Evolutionary conservation across 2,113 vertebrate genomes (phyloP).

Genomic region (Pterophyllum scalare): DNA sequence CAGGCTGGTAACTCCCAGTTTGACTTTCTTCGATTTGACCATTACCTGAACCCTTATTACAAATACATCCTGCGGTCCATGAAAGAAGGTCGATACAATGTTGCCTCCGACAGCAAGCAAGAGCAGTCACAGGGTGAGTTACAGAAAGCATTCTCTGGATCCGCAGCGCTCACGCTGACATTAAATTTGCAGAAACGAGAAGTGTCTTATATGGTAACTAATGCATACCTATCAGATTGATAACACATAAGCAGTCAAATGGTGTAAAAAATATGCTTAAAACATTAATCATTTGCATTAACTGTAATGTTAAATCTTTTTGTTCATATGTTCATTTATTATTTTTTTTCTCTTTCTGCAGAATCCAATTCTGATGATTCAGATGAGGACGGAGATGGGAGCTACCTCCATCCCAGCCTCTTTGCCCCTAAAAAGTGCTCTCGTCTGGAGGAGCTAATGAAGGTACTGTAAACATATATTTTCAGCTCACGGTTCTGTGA

Average conservation of each 20-base stretch:
- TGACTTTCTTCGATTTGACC: constrained; percentile 96
- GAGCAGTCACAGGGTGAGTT: constrained; percentile 85
- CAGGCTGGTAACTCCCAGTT: constrained; percentile 97
- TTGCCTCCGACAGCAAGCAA: constrained; percentile 76
- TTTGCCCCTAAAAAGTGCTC: constrained; percentile 92
- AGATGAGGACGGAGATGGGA: constrained; percentile 87
- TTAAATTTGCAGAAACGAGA: neutral
- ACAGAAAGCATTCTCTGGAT: neutral
- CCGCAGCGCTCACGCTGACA: neutral
- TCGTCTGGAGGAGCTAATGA: constrained; percentile 94
- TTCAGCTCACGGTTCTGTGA: neutral
- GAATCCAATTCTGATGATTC: constrained; percentile 87
- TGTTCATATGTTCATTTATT: neutral
- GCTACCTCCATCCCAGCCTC: constrained; percentile 94
- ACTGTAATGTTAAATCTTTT: neutral
- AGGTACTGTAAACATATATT: constrained; percentile 76
- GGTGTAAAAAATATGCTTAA: neutral
- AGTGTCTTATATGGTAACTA: neutral
- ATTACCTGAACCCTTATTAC: constrained; percentile 99
- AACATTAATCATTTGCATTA: neutral
- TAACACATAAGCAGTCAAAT: neutral
- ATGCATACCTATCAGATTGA: neutral
- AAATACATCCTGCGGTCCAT: constrained; percentile 95
- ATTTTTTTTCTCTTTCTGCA: constrained; percentile 26
- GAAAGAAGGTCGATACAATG: constrained; percentile 93